phyloP scores from a whole-genome alignment of 2,888 invertebrate species.

The Biston stratarius region DNA sequence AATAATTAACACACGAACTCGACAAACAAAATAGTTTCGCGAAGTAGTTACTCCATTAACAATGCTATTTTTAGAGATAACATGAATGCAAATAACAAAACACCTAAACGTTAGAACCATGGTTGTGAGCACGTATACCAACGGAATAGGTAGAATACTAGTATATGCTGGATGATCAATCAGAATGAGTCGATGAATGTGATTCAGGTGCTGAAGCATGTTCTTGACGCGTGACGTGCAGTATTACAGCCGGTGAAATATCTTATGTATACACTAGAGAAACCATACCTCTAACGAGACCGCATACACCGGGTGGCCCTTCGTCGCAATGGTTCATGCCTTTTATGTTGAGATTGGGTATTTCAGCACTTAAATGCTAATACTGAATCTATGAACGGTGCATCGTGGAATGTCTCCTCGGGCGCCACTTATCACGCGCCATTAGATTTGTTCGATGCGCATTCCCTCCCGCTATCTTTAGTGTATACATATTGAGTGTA shows the following conservation, averaged over 20 bases:
- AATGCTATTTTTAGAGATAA: constrained; percentile 1
- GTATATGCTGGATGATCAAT: constrained; percentile 18
- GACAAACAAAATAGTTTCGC: neutral
- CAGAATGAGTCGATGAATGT: constrained; percentile 3
- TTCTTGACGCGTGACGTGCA: constrained; percentile 3
- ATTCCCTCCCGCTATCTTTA: too few species aligned
- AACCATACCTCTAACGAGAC: too few species aligned
- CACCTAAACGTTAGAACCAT: constrained; percentile 11
- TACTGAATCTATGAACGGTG: too few species aligned
- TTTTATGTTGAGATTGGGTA: too few species aligned
- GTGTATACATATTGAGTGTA: too few species aligned
- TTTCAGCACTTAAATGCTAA: too few species aligned
- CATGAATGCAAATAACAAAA: constrained; percentile 21
- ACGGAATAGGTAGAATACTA: constrained; percentile 7
- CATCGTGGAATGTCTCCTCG: too few species aligned
- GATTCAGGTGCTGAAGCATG: constrained; percentile 17
- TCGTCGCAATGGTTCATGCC: too few species aligned
- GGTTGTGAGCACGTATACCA: constrained; percentile 9
- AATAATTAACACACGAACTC: neutral
- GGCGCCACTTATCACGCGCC: too few species aligned
- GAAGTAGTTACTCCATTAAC: neutral
- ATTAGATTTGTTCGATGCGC: too few species aligned
- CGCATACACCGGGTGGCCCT: too few species aligned
- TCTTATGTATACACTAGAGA: too few species aligned
- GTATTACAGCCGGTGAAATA: neutral